A percentile compares a stretch with the other conserved stretches of the same genome.
Conservation (phyloP, 2,888 invertebrate species). For the Drosophila anomalata region DNA sequence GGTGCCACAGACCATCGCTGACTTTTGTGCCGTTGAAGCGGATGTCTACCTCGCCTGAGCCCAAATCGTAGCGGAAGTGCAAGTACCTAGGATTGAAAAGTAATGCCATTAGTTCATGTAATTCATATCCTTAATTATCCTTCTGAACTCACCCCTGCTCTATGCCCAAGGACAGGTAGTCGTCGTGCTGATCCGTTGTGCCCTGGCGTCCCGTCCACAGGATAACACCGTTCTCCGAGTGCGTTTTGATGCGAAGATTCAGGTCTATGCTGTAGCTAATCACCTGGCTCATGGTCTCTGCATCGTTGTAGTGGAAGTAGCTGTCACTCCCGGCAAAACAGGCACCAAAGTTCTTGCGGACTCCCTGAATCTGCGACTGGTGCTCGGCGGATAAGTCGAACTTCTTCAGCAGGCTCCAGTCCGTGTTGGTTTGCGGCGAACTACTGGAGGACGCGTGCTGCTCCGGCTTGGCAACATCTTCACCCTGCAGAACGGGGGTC, state of each 20-base stretch:
- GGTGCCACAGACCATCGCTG: constrained; percentile 94
- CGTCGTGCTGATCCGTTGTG: constrained; percentile 85
- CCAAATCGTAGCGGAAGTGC: constrained; percentile 91
- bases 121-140: no score
- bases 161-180: constrained; percentile 94
- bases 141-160: constrained; percentile 86
- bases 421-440: constrained; percentile 77
- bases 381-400: constrained; percentile 78
- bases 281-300: constrained; percentile 93
- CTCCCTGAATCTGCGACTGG: constrained; percentile 72
- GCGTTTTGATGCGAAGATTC: constrained; percentile 93
- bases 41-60: constrained; percentile 93
- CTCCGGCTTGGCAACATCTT: constrained; percentile 12
- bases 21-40: constrained; percentile 93
- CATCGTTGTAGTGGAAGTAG: constrained; percentile 94
- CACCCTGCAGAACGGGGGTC: constrained; percentile 56
- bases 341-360: constrained; percentile 85
- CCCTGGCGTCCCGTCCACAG: constrained; percentile 92
- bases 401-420: constrained; percentile 80
- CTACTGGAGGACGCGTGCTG: constrained; percentile 41
- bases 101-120: neutral
- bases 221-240: constrained; percentile 89
- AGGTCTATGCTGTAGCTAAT: constrained; percentile 94
- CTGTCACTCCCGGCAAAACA: constrained; percentile 93
- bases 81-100: constrained; percentile 75